Evolutionary conservation across 2,797 vertebrate species (phyloP).

Genomic region (Perodicticus potto): DNA sequence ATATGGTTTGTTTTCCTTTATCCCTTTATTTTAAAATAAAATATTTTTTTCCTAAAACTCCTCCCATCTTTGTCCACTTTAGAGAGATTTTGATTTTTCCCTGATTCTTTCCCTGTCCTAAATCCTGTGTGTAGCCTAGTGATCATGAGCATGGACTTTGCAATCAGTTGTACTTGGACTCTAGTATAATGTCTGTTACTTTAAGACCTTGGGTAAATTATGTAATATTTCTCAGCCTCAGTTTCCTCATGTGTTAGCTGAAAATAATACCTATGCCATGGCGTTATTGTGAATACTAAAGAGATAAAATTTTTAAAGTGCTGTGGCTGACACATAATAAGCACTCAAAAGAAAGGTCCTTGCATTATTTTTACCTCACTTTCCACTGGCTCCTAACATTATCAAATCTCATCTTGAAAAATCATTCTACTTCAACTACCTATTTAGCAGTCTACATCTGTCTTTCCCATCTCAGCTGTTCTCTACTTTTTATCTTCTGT

Average conservation of each 20-base stretch:
- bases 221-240: constrained; percentile 13
- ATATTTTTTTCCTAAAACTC: constrained; percentile 21
- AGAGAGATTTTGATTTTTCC: constrained; percentile 17
- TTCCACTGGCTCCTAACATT: background rate
- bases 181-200: constrained; percentile 38
- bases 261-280: background rate
- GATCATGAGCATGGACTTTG: constrained; percentile 29
- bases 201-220: constrained; percentile 7
- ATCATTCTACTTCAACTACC: background rate
- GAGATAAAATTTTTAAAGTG: background rate
- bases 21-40: background rate
- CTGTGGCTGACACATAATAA: constrained; percentile 4
- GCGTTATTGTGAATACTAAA: constrained; percentile 10
- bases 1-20: background rate
- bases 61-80: background rate
- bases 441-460: background rate
- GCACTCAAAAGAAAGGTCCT: background rate
- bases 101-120: background rate
- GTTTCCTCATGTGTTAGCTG: constrained; percentile 32
- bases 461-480: background rate
- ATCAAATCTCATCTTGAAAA: constrained; percentile 37
- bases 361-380: background rate
- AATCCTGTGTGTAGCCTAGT: background rate
- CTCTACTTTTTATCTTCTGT: background rate
- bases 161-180: constrained; percentile 29